Percentiles rank a stretch among this genome's conserved stretches.
phyloP scores from a whole-genome alignment of 2,113 vertebrate species.

The Acrocephalus arundinaceus region DNA sequence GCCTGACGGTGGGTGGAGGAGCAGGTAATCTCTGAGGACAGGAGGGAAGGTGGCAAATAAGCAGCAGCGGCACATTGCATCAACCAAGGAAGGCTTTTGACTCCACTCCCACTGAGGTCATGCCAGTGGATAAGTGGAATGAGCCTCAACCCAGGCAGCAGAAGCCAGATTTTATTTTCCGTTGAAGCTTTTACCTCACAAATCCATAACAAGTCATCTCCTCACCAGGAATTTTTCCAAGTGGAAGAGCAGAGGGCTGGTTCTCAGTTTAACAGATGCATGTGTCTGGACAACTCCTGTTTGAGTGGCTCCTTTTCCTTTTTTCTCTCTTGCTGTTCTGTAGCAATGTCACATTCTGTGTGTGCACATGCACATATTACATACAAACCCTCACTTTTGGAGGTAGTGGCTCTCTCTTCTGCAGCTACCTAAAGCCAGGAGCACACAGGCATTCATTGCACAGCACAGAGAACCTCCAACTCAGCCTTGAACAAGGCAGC shows the following conservation, averaged over 20 bases:
- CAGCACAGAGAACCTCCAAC: neutral
- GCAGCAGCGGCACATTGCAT: neutral
- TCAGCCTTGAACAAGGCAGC: neutral
- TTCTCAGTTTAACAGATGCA: neutral
- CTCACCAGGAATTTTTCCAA: neutral
- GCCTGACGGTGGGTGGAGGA: neutral
- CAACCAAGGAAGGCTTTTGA: neutral
- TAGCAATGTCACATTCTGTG: neutral
- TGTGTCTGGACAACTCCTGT: neutral
- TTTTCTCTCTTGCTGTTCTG: neutral
- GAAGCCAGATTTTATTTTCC: constrained; percentile 25
- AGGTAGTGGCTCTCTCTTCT: neutral
- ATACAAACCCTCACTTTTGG: neutral
- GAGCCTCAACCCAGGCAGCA: neutral
- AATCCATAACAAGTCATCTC: neutral
- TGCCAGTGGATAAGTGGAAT: neutral
- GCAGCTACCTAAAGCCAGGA: neutral
- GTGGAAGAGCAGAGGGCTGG: neutral
- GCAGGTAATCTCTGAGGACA: neutral
- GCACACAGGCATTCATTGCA: neutral
- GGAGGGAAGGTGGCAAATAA: neutral
- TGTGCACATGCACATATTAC: accelerated
- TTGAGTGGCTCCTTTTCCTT: neutral
- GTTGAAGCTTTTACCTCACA: constrained; percentile 3
- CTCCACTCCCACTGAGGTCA: neutral